phyloP scores from a whole-genome alignment of 64 coral and sea anemone genomes.

The Stylophora pistillata region DNA sequence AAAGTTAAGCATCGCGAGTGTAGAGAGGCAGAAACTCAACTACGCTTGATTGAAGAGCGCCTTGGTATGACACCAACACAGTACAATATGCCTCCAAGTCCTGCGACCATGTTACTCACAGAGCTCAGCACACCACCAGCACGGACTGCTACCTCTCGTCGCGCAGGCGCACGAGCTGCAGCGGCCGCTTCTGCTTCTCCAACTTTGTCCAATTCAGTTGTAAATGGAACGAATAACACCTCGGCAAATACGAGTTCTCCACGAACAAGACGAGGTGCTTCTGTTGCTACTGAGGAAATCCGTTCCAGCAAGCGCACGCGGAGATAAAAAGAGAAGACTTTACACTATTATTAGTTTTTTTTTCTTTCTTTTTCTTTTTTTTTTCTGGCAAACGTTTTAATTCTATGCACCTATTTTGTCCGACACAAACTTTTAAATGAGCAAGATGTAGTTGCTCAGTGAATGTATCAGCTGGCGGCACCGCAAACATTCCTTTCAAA shows the following conservation, averaged over 20 bases:
- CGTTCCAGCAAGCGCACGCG: constrained; percentile 52
- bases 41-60: constrained; percentile 92
- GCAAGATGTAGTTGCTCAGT: too few species aligned
- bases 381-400: background rate
- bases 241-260: constrained; percentile 24
- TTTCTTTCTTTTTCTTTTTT: background rate
- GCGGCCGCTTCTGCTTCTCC: constrained; percentile 35
- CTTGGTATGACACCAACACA: constrained; percentile 97
- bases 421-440: background rate
- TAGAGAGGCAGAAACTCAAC: constrained; percentile 87
- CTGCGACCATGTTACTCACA: constrained; percentile 94
- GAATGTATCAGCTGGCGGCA: too few species aligned
- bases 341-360: background rate
- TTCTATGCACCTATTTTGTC: background rate
- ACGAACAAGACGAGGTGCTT: constrained; percentile 56
- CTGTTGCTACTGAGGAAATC: constrained; percentile 49
- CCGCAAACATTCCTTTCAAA: too few species aligned
- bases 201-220: constrained; percentile 23
- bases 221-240: constrained; percentile 58
- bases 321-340: background rate
- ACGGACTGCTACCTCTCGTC: constrained; percentile 53
- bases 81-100: constrained; percentile 97
- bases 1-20: constrained; percentile 90
- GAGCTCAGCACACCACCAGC: constrained; percentile 77
- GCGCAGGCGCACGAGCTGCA: constrained; percentile 18